phyloP scores from a whole-genome alignment of 2,888 invertebrate genomes.

The Lasioglossum pauxillum region DNA sequence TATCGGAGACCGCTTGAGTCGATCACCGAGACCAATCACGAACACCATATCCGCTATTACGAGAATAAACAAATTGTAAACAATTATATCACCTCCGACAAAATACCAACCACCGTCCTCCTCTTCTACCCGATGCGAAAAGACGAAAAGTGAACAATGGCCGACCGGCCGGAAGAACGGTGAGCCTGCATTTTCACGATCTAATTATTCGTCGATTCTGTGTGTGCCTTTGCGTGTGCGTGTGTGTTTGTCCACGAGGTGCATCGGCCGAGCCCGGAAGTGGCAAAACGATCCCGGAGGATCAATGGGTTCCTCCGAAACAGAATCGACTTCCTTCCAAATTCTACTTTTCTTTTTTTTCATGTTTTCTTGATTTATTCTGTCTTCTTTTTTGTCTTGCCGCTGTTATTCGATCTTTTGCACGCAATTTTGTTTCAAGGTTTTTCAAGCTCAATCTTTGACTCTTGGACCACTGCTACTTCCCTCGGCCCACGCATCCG shows the following conservation, averaged over 20 bases:
- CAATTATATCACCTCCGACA: constrained; percentile 4
- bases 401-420: background rate
- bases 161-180: constrained; percentile 80
- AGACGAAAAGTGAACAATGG: constrained; percentile 69
- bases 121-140: constrained; percentile 69
- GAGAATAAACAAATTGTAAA: constrained; percentile 27
- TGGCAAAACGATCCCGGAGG: constrained; percentile 6
- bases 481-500: constrained; percentile 35
- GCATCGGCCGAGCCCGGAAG: constrained; percentile 42
- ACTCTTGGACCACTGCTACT: constrained; percentile 28
- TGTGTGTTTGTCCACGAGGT: background rate
- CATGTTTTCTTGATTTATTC: background rate
- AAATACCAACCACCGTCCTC: constrained; percentile 61
- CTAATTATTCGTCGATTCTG: constrained; percentile 28
- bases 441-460: background rate
- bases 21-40: constrained; percentile 74
- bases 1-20: constrained; percentile 83
- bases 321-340: background rate
- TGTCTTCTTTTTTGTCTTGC: background rate
- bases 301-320: background rate
- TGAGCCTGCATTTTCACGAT: constrained; percentile 75
- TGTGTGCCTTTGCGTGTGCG: background rate
- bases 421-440: background rate
- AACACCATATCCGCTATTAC: constrained; percentile 67
- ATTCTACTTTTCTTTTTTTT: background rate